These are phyloP conservation scores for Corydoras maculifer DNA, from an alignment of 2,113 vertebrate species.

Conservation along the genomic window DNA sequence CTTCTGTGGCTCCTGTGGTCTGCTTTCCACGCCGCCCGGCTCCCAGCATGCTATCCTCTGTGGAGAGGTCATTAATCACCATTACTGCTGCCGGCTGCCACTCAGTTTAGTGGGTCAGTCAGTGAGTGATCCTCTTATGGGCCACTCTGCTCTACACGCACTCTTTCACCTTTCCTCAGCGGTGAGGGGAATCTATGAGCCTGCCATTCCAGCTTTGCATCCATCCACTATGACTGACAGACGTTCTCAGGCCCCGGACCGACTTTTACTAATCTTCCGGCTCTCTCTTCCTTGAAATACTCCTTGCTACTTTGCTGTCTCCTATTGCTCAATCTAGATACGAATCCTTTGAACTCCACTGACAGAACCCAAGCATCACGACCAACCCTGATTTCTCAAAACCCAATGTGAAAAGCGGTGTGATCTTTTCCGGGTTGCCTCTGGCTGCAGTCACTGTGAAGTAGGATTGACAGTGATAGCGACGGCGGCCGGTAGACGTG, in stretches of 20 bases:
- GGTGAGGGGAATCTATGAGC: conserved; percentile 44
- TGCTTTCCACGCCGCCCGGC: conserved; percentile 33
- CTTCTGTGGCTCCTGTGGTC: conserved; percentile 28
- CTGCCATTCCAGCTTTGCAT: conserved; percentile 38
- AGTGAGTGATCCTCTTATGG: conserved; percentile 39
- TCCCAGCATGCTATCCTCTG: conserved; percentile 45
- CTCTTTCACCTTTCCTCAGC: conserved; percentile 35
- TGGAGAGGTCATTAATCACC: conserved; percentile 46
- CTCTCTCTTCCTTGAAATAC: conserved; percentile 3
- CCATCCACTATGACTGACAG: conserved; percentile 24
- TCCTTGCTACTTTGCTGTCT: conserved; percentile 20
- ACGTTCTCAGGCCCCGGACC: conserved; percentile 16
- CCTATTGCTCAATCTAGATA: conserved; percentile 5
- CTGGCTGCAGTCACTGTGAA: conserved; percentile 26
- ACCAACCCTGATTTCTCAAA: conserved; percentile 7
- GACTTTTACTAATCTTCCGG: conserved; percentile 29
- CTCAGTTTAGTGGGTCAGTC: conserved; percentile 33
- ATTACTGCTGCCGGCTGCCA: conserved; percentile 45
- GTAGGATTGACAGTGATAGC: conserved; percentile 25
- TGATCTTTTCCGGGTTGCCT: conserved; percentile 33
- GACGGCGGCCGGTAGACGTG: conserved; percentile 27
- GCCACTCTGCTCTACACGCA: conserved; percentile 20
- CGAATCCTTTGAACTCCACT: conserved; percentile 14
- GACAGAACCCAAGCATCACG: neutral
- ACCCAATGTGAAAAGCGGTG: conserved; percentile 2